Evolutionary conservation across 2,888 invertebrate genomes (phyloP), one percentile per base, ranked within the genome.

Genomic region (Caprella mutica): DNA sequence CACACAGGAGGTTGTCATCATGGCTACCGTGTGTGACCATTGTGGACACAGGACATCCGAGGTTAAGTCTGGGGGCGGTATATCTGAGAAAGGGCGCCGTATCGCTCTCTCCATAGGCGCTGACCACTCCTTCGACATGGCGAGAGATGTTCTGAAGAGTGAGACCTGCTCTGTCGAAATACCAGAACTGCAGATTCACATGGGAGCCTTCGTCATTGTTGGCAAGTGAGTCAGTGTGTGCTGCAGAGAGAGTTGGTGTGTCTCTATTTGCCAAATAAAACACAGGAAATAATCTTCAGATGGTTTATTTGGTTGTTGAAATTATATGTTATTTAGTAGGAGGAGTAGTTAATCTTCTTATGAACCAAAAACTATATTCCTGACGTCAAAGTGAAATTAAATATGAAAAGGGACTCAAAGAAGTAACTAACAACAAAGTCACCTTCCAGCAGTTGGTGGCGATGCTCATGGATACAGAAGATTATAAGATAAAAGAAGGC

Each of bases 41-140:
- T 98, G 98, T 73, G 97, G 97, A 0, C 80, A 82, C 69, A 81
- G 86, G 67, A 92, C 94, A 2, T 97, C 91, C 71, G 98, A 98
- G 77, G 93, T 98, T 0, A 96, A 97, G 73, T 86, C 91, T 0
- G 92, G 92, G 0, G 80, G 86, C 19, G 94, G 94, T 0, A 82
- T 96, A 33, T 91, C 90, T 71, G 78, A 82, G 0, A 77, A 80
- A 66, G 96, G 94, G 0, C 77, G 84, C 0, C 79, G 76, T 63
- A 85, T 93, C 61, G 84, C 83, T 69, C 80, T 96, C 2, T 76
- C 78, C 43, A 77, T 97, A 4, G 77, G 78, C 0, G 75, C 75
- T 39, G 53, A 59, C 39, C 51, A 55, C 4, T 78, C 73, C 43
- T 81, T 83, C 1, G 97, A 98, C 74, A 82, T 97, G 69, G 83